Evolutionary conservation across 2,888 invertebrate genomes (phyloP), one percentile per base, ranked within the genome.

Genomic region (Diarsia mendica): DNA sequence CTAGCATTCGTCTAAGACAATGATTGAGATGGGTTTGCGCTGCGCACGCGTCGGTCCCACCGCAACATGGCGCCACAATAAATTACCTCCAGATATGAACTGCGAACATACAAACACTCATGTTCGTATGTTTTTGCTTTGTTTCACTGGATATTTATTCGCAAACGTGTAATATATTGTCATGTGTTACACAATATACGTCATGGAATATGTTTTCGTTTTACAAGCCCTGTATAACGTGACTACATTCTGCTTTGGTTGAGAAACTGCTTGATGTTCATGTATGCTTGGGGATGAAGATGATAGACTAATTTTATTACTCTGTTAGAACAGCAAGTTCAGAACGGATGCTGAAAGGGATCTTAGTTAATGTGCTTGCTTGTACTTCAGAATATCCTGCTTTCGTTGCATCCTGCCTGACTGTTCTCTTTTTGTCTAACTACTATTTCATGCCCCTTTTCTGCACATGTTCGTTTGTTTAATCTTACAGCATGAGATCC

Each of bases 51-150:
- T 86, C 86, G 75, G 74, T 75, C 74, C 64, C 77, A 84, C 77
- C 86, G 81, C 87, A 79, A 80, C 83, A 79, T 86, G 89, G 87
- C 89, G 88, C 89, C 89, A 86, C 90, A 91, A 93, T 93, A 93
- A 93, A 94, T 92, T 90, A 91, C 90, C 80, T 78, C 83, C 80
- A 86, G 91, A 92, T 92, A 91, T 90, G 88, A 87, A 84, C 88
- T 86, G 86, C 83, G 89, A 88, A 89, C 90, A 89, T 87, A 84
- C 87, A 85, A 87, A 86, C 88, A 86, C 77, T 81, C 80, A 83
- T 86, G 87, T 87, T 80, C 78, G 72, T 85, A 85, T 88, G 82
- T 85, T 82, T 88, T 87, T 87, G 67, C 74, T 85, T 86, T 86
- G 85, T 86, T 85, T 79, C 69, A 13, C 75, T 76, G 82, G 76